Evolutionary conservation across 2,888 invertebrate genomes (phyloP).

Genomic region (Euzetes globulus): DNA sequence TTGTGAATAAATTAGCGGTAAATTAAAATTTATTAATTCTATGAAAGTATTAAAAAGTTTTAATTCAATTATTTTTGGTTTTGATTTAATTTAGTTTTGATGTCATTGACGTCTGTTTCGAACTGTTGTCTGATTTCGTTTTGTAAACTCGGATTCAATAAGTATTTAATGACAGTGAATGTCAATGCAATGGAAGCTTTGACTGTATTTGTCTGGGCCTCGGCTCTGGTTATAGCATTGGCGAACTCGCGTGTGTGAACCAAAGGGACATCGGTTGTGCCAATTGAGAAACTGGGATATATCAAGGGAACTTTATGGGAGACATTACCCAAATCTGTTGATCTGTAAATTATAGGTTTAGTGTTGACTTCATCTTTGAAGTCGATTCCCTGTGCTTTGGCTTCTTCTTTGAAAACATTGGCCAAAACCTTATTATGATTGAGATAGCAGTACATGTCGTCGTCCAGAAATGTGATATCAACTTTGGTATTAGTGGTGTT

Average conservation of each 20-base stretch:
- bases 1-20: too few relatives aligned
- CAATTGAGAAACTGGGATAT: neutral
- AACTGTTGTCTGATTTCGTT: constrained; percentile 9
- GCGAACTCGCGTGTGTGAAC: neutral
- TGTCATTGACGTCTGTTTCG: neutral
- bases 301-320: constrained; percentile 10
- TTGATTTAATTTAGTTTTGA: too few relatives aligned
- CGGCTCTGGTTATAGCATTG: neutral
- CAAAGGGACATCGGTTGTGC: neutral
- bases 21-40: too few relatives aligned
- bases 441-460: neutral
- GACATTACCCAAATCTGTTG: constrained; percentile 15
- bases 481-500: neutral
- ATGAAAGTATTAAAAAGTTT: too few relatives aligned
- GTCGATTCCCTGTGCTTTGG: neutral
- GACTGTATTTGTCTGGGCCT: constrained; percentile 13
- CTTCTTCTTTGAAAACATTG: constrained; percentile 20
- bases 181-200: neutral
- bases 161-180: constrained; percentile 9
- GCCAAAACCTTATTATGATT: constrained; percentile 14
- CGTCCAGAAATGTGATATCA: neutral
- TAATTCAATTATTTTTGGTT: too few relatives aligned
- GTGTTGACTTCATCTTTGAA: neutral
- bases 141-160: neutral
- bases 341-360: neutral